These are phyloP conservation scores for Eristalis arbustorum DNA, from an alignment of 2,888 invertebrate genomes.

Conservation along the genomic window DNA sequence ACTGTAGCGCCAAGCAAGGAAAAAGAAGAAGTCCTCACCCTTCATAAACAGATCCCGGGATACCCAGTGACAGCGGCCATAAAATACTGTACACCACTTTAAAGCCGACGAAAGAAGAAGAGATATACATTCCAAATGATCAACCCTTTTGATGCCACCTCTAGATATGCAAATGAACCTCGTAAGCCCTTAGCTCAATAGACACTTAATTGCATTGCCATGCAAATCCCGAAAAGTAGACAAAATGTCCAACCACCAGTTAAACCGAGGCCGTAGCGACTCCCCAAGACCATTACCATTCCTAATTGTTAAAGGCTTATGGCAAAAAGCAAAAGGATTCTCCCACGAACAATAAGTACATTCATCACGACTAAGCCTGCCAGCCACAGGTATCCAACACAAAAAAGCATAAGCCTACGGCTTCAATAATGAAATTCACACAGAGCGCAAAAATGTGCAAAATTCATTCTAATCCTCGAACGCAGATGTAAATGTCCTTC, in stretches of 20 bases:
- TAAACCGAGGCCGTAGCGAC: neutral
- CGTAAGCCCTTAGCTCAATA: too few relatives aligned
- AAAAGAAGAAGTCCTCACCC: too few relatives aligned
- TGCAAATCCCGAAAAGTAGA: neutral
- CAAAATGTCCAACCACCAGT: neutral
- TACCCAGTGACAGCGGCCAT: too few relatives aligned
- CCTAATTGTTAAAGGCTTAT: neutral
- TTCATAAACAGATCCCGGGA: too few relatives aligned
- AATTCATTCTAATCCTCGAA: constrained; percentile 14
- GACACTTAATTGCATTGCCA: too few relatives aligned
- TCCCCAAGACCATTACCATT: neutral
- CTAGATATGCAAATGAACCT: too few relatives aligned
- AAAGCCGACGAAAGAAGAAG: too few relatives aligned
- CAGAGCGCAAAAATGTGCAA: neutral
- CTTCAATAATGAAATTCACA: constrained; percentile 10
- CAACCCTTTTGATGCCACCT: too few relatives aligned
- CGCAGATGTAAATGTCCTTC: constrained; percentile 24
- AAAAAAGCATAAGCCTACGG: neutral
- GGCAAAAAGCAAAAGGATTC: neutral
- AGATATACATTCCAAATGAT: too few relatives aligned
- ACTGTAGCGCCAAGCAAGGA: too few relatives aligned
- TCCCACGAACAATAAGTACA: neutral
- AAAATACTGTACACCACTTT: too few relatives aligned
- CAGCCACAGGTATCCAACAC: neutral
- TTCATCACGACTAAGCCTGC: neutral